Base-by-base conservation (phyloP, 2,797 vertebrate species). In the Lemur catta region DNA sequence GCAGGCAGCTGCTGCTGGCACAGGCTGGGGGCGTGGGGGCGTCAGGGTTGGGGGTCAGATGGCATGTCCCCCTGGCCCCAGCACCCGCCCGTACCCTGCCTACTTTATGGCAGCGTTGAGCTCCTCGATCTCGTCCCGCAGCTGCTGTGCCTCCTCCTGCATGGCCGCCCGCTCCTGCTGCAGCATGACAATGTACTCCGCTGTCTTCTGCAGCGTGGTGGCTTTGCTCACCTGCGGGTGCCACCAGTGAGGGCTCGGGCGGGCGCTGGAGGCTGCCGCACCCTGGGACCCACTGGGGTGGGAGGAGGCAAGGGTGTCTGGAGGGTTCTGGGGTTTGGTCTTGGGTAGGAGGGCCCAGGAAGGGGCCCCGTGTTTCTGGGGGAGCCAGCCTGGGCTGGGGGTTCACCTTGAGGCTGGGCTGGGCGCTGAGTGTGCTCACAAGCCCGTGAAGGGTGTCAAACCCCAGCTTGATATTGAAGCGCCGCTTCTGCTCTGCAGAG, bases 381-480 rank as follows among this genome's bases (percentile, higher is more conserved):
- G 84, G 28, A 30, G 33, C n/a, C 33, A 5, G 30, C 71, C 46
- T 11, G 48, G 12, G 38, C 50, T 20, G 24, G 43, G 28, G 48
- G 4, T 98, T 98, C 98, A 99, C 99, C 99, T 99, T 99, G 97
- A 99, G 98, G 98, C 99, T 99, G 33, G 99, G 99, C 98, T 99
- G 99, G 74, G 99, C 98, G 55, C 99, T 99, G 82, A 99, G 98
- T 0, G 99, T 99, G 85, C 99, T 99, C 98, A 99, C 99, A 26
- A 99, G 98, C 97, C 99, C 99, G 26, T 99, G 99, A 91, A 99
- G 98, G 0, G 99, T 99, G 98, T 99, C 99, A 33, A 99, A 99
- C 24, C 99, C 99, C 96, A 99, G 97, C 98, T 99, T 99, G 98
- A 99, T 99, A 98, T 99, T 99, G 98, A 99, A 99, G 33, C 99